Evolutionary conservation across 2,113 vertebrate species (phyloP).

Genomic region (Thermophis baileyi): DNA sequence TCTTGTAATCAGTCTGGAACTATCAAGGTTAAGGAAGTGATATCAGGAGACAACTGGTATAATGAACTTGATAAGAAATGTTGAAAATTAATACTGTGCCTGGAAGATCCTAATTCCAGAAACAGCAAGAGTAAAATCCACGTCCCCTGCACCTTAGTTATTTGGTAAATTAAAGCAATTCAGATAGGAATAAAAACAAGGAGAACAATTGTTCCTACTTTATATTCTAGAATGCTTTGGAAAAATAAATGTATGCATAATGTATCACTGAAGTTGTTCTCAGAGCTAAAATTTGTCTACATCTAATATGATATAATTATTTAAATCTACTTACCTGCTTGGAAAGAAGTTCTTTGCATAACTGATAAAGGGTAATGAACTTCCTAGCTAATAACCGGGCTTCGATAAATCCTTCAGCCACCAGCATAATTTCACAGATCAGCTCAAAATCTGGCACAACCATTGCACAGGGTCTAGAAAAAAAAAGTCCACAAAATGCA

Average conservation of each 20-base stretch:
- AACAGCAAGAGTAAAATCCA: not conserved
- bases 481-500: not conserved
- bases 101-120: not conserved
- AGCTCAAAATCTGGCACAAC: conserved; percentile 96
- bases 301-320: accelerated
- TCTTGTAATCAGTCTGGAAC: not conserved
- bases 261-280: not conserved
- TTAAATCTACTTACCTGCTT: conserved; percentile 82
- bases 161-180: not conserved
- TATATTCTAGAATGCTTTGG: not conserved
- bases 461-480: conserved; percentile 90
- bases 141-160: not conserved
- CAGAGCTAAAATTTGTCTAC: not conserved
- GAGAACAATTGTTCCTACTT: not conserved
- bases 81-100: not conserved
- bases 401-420: conserved; percentile 91
- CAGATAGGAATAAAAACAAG: not conserved
- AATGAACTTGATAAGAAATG: not conserved
- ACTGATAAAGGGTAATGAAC: conserved; percentile 90
- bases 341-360: conserved; percentile 94
- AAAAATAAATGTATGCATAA: not conserved
- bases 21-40: not conserved
- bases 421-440: conserved; percentile 98
- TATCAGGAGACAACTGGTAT: not conserved
- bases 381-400: conserved; percentile 87